These are phyloP conservation scores for Microchirus variegatus DNA, from an alignment of 2,797 vertebrate genomes.

Conservation along the genomic window DNA sequence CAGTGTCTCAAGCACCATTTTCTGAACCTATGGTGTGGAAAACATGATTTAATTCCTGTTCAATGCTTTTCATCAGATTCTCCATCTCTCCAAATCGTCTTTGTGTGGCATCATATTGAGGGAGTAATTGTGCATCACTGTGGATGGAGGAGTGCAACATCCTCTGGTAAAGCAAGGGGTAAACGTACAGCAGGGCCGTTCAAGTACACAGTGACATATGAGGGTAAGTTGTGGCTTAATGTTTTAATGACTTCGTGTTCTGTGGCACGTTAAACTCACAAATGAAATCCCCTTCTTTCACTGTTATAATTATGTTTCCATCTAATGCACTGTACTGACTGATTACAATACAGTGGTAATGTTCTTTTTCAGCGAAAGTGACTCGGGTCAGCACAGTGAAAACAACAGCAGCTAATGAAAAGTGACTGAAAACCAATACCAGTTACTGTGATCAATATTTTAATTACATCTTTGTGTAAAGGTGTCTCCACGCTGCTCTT, in stretches of 20 bases:
- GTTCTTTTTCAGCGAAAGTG: conserved; percentile 83
- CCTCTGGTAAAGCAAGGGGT: conserved; percentile 56
- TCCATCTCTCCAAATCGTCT: conserved; percentile 74
- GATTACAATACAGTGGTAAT: conserved; percentile 26
- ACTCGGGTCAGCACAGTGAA: conserved; percentile 82
- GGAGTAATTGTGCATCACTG: conserved; percentile 75
- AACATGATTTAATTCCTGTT: conserved; percentile 82
- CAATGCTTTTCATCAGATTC: conserved; percentile 79
- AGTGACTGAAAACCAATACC: conserved; percentile 88
- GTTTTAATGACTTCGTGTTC: neutral
- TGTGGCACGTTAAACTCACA: neutral
- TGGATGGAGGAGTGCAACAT: conserved; percentile 62
- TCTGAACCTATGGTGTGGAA: conserved; percentile 78
- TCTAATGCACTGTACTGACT: neutral
- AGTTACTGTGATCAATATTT: conserved; percentile 83
- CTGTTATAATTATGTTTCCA: neutral
- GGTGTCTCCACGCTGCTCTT: conserved; percentile 2
- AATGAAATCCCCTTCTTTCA: conserved; percentile 4
- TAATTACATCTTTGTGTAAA: conserved; percentile 85
- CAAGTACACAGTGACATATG: neutral
- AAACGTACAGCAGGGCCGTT: conserved; percentile 28
- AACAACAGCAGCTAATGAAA: conserved; percentile 87
- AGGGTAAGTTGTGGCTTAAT: conserved; percentile 10
- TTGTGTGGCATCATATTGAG: conserved; percentile 71
- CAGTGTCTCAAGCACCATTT: conserved; percentile 78